Conservation (phyloP, 2,888 invertebrate species). For the Tipula lateralis region DNA sequence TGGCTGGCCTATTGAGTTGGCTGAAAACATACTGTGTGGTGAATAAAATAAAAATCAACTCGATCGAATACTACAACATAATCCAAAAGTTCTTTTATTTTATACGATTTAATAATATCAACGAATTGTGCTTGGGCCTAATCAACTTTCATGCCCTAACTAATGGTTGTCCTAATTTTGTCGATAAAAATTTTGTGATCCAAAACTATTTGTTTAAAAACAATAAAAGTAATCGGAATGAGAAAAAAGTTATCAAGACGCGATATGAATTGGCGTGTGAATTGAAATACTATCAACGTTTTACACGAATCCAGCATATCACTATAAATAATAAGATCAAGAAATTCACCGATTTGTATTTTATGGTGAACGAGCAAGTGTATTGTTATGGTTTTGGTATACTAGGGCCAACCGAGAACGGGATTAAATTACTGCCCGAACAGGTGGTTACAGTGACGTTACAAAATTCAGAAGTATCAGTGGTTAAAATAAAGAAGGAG, state of each 20-base stretch:
- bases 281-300: not conserved
- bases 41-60: not conserved
- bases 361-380: not conserved
- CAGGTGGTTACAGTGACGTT: not conserved
- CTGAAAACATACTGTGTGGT: not conserved
- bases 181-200: not conserved
- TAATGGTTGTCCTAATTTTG: not conserved
- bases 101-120: not conserved
- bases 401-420: not conserved
- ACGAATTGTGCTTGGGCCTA: not conserved
- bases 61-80: not conserved
- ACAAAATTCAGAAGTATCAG: not conserved
- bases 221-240: not conserved
- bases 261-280: not conserved
- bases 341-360: not conserved
- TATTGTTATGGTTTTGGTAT: conserved; percentile 2
- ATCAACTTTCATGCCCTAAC: not conserved
- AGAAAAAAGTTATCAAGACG: not conserved
- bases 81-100: not conserved
- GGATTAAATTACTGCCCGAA: not conserved
- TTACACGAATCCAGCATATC: not conserved
- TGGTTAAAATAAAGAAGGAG: not conserved
- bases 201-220: not conserved
- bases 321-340: not conserved
- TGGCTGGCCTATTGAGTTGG: not conserved